Evolutionary conservation across 2,888 invertebrate genomes (phyloP), one percentile per base, ranked within the genome.

Genomic region (Elmis aenea): DNA sequence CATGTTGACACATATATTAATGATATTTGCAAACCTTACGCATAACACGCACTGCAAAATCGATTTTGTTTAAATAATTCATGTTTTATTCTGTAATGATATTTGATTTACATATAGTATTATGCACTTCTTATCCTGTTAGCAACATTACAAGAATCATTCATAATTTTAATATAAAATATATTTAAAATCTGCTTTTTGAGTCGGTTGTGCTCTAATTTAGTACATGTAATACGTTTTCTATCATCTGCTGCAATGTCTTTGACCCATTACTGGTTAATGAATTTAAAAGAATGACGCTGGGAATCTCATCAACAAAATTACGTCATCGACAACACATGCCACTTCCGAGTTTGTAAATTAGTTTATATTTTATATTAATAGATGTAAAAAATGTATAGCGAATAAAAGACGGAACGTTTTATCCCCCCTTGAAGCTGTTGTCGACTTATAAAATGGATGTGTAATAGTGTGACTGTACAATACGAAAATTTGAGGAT

Each of bases 231-330:
- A 40, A 25, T 22, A 10, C 13, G 21, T 38, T 30, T 28, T 26
- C 28, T 25, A 28, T 43, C 38, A 31, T 27, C 27, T 34, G 27
- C 45, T 46, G 33, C 29, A 27, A 49, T 50, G 56, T 52, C 51
- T 57, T 57, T 57, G 56, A 57, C 56, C 56, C 38, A 53, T 37
- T 49, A 39, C 37, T 26, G 34, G 13, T 34, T 34, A 42, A 37
- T 39, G 39, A 38, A 46, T 41, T 50, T 36, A 32, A n/a, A n/a
- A 42, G 42, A 45, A 47, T 46, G 35, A 46, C n/a, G 34, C 52
- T 54, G 57, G 43, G 47, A 57, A 49, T 48, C 51, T 54, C 52
- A 54, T 57, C 41, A 43, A 33, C 36, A n/a, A 33, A 20, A 33
- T 45, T 45, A 42, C 42, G 35, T 45, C 45, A 45, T 29, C 31